phyloP scores from a whole-genome alignment of 2,888 invertebrate species.

The Crepidodera aurea region DNA sequence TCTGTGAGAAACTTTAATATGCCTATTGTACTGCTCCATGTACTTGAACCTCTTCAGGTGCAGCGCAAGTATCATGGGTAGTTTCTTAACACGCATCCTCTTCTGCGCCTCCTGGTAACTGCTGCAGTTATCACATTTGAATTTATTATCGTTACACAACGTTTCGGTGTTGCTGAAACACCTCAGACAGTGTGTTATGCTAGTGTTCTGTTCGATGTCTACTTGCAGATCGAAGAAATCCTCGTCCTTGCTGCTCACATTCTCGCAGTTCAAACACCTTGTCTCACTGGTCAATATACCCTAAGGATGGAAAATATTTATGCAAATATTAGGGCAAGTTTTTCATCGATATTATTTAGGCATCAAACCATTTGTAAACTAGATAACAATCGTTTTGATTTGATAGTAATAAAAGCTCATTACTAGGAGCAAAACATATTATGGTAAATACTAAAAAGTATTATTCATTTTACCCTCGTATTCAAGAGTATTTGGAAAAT shows the following conservation, averaged over 20 bases:
- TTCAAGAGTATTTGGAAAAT: too few species aligned
- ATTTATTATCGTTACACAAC: slow-evolving; percentile 98
- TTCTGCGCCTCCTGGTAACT: slow-evolving; percentile 99
- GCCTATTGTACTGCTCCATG: slow-evolving; percentile 97
- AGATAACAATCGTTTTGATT: too few species aligned
- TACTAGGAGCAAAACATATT: too few species aligned
- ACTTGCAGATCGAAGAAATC: slow-evolving; percentile 99
- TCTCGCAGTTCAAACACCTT: slow-evolving; percentile 98
- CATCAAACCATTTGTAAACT: too few species aligned
- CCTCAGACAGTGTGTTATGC: slow-evolving; percentile 96
- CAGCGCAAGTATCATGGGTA: slow-evolving; percentile 96
- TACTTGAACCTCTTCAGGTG: slow-evolving; percentile 98
- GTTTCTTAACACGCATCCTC: slow-evolving; percentile 97
- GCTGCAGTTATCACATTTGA: slow-evolving; percentile 99
- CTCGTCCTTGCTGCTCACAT: slow-evolving; percentile 99
- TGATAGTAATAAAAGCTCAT: too few species aligned
- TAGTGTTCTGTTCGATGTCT: slow-evolving; percentile 99
- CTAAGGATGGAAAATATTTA: too few species aligned
- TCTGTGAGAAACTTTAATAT: slow-evolving; percentile 98
- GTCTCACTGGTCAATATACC: slow-evolving; percentile 99
- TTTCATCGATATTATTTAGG: too few species aligned
- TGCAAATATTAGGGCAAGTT: too few species aligned
- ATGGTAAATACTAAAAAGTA: too few species aligned
- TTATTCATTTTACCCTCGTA: too few species aligned
- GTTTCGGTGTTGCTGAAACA: slow-evolving; percentile 99